Conservation (phyloP, 2,888 invertebrate species). For the Pandemis cinnamomeana region DNA sequence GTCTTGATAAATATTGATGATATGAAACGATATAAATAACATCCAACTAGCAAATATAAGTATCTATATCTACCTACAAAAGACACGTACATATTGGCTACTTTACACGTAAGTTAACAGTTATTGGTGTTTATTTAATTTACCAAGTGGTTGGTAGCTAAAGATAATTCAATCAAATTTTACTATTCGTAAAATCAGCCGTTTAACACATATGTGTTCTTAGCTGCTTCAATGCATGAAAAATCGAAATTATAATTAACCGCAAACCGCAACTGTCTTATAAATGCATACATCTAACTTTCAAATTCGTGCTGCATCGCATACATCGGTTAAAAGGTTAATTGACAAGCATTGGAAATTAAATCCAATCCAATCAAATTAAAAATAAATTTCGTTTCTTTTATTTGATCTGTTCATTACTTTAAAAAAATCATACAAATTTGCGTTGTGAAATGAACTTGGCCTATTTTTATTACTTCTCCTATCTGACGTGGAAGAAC, state of each 20-base stretch:
- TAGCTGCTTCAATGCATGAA: background rate
- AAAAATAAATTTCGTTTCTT: too few species aligned
- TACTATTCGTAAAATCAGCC: background rate
- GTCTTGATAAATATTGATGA: slow-evolving; percentile 11
- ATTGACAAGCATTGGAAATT: too few species aligned
- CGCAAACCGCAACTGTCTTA: background rate
- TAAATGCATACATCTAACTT: too few species aligned
- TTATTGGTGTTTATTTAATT: slow-evolving; percentile 6
- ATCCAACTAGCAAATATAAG: slow-evolving; percentile 3
- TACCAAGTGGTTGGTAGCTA: background rate
- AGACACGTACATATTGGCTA: slow-evolving; percentile 23
- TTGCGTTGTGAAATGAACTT: too few species aligned
- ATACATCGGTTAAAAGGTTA: too few species aligned
- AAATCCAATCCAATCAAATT: too few species aligned
- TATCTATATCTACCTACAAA: slow-evolving; percentile 21
- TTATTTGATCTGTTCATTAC: too few species aligned
- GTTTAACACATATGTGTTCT: background rate
- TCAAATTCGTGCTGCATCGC: too few species aligned
- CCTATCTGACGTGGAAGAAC: background rate
- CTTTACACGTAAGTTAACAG: slow-evolving; percentile 12
- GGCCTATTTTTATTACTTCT: too few species aligned
- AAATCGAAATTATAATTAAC: background rate
- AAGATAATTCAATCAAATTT: background rate
- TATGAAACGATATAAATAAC: slow-evolving; percentile 13
- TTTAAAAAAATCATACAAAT: too few species aligned